phyloP scores from a whole-genome alignment of 2,113 vertebrate genomes.

The Chionis minor region DNA sequence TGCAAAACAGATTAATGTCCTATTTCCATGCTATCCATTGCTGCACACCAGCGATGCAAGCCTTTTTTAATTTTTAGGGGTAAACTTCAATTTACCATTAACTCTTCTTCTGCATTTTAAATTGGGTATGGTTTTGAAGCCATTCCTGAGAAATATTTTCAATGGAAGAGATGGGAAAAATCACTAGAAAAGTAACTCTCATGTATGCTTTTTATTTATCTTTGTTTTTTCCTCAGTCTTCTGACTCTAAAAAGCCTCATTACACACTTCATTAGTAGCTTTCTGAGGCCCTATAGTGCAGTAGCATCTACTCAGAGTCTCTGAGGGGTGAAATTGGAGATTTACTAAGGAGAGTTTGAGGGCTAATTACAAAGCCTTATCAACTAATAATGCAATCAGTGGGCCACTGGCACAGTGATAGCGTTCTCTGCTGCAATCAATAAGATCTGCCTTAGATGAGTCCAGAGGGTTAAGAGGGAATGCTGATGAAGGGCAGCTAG shows the following conservation, averaged over 20 bases:
- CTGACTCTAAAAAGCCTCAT: conserved; percentile 50
- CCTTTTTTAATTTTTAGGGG: neutral
- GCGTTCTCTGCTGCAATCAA: neutral
- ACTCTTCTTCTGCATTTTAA: neutral
- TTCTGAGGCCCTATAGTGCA: conserved; percentile 20
- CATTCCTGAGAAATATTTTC: neutral
- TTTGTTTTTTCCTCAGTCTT: conserved; percentile 25
- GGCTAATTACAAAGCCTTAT: conserved; percentile 58
- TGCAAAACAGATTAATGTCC: neutral
- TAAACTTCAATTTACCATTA: conserved; percentile 18
- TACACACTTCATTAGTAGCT: conserved; percentile 58
- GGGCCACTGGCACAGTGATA: neutral
- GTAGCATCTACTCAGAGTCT: conserved; percentile 42
- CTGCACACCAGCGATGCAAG: neutral
- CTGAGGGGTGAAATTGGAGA: conserved; percentile 63
- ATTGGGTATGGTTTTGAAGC: neutral
- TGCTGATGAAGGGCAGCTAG: conserved; percentile 2
- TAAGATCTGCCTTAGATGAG: conserved; percentile 31
- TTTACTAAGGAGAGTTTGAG: conserved; percentile 51
- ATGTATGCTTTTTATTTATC: conserved; percentile 43
- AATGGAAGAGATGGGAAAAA: neutral
- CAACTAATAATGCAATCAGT: conserved; percentile 31
- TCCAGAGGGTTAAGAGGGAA: conserved; percentile 13
- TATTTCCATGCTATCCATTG: neutral
- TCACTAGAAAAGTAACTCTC: neutral